Base-by-base conservation (phyloP, 2,797 vertebrate genomes). In the Ciconia nigra region DNA sequence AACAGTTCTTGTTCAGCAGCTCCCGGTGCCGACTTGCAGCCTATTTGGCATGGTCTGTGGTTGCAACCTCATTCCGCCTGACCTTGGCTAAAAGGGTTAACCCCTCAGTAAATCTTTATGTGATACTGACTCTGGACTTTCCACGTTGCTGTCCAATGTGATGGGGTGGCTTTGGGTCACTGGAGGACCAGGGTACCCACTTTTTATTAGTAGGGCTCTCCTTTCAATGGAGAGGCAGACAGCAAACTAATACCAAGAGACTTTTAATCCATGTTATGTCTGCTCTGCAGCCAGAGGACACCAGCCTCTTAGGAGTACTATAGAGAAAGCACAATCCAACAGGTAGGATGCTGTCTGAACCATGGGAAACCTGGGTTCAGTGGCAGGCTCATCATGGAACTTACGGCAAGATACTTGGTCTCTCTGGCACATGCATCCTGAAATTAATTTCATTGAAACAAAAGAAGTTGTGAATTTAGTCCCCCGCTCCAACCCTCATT, bases 101-200 rank as follows among this genome's bases (percentile, higher is more conserved):
- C 57, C 51, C 42, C 26, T 70, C 33, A 4, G 35, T 77, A 62
- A 76, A 66, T 15, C 41, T 29, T 41, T 28, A 3, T 1, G 2
- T 29, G 33, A 54, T 7, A 4, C 21, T 69, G 79, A 7, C 67
- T 72, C 67, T 14, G 19, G 31, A 18, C 28, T 37, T 55, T 14
- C 58, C 31, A 5, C 7, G 1, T 4, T 28, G 9, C 39, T 52
- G 29, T 18, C 51, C 44, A 31, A 0, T 1, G 0, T 2, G 18
- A 35, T 9, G 28, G 26, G 13, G 5, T 78, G 69, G 47, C 57
- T 67, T 59, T 66, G 63, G 87, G 72, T 42, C 1, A 3, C 24
- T 11, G 15, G 33, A 35, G n/a, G 33, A 73, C 28, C 7, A 9
- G 62, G 44, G 51, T 35, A 51, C 14, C 20, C n/a, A 11, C 39